Evolutionary conservation across 2,113 vertebrate species (phyloP).

Genomic region (Xyrauchen texanus): DNA sequence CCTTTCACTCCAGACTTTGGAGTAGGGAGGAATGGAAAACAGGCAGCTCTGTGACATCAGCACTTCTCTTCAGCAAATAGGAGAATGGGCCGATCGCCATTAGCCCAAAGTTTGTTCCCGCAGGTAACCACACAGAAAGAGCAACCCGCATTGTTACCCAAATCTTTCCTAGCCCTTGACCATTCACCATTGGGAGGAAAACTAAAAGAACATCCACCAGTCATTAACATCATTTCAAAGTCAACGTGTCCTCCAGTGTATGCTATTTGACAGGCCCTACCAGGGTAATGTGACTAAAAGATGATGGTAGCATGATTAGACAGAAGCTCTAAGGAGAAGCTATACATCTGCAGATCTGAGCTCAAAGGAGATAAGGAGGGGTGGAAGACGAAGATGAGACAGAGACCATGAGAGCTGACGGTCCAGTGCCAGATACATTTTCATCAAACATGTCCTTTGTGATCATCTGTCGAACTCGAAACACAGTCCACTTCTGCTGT

Average conservation of each 20-base stretch:
- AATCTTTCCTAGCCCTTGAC: conserved; percentile 10
- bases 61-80: conserved; percentile 37
- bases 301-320: conserved; percentile 71
- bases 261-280: conserved; percentile 72
- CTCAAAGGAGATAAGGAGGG: conserved; percentile 15
- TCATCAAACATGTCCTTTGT: conserved; percentile 28
- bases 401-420: conserved; percentile 7
- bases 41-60: neutral
- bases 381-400: conserved; percentile 2
- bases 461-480: neutral
- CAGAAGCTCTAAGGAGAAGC: conserved; percentile 61
- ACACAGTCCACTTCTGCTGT: conserved; percentile 5
- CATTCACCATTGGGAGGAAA: conserved; percentile 9
- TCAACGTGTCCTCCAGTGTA: conserved; percentile 69
- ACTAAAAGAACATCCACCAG: conserved; percentile 58
- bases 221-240: conserved; percentile 75
- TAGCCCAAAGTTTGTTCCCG: conserved; percentile 31
- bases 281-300: conserved; percentile 68
- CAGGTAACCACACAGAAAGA: conserved; percentile 36
- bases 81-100: conserved; percentile 31
- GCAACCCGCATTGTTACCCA: neutral
- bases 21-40: neutral
- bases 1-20: neutral
- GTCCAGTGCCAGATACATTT: conserved; percentile 33
- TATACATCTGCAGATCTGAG: neutral